Base-by-base conservation (phyloP, 2,797 vertebrate genomes). In the Balearica regulorum region DNA sequence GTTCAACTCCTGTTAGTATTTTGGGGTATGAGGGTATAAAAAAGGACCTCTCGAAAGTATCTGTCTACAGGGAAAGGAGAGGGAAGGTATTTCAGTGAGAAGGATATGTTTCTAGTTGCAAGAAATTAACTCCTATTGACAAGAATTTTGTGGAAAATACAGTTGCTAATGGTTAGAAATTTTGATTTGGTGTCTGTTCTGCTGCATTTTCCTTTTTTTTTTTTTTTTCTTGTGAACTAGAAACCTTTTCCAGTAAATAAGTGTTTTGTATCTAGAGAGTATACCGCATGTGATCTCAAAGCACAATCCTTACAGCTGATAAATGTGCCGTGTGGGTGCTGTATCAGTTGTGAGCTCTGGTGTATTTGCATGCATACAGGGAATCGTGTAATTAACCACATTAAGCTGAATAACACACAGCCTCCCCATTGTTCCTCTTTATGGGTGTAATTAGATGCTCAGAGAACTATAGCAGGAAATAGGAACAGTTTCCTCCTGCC, bases 401-500 rank as follows among this genome's bases (percentile, higher is more conserved):
- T 91, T 79, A 93, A 66, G 89, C 54, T 71, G 76, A 78, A 12
- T 87, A 89, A 62, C 61, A 68, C 53, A 91, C 73, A 94, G 78
- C 73, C 71, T 78, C 76, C 66, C 62, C 46, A 91, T 96, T 95
- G 83, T 95, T 86, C 70, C 68, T 90, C 78, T 90, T 96, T 87
- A 75, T 78, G 75, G 72, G 44, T 91, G 51, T 83, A 89, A 94
- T 94, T 94, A 93, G 96, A 90, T 88, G 87, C 77, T 48, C 70
- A 93, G 91, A 91, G 64, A 93, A 82, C 77, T 92, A 76, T 83
- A 87, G 60, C 65, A 81, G 80, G 87, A 91, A 93, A 93, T 78
- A 89, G 82, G 69, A 96, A 75, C 86, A 48, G 80, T 78, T 97
- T 96, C 93, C 87, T 96, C 37, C 53, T 94, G 80, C 76, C 71